These are phyloP conservation scores for Mus minutoides DNA, from an alignment of 2,797 vertebrate species.

Conservation along the genomic window DNA sequence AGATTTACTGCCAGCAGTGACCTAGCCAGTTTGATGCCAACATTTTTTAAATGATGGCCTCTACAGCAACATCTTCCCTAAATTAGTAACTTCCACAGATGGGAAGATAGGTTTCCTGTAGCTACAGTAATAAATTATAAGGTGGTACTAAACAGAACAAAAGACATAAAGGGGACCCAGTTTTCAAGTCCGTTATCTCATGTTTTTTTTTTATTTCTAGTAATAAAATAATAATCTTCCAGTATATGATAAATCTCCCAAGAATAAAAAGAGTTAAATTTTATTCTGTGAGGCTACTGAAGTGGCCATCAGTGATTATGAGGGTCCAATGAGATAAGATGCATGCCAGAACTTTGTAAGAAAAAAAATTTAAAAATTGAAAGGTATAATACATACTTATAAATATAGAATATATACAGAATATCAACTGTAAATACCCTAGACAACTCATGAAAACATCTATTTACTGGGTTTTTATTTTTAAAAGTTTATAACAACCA, in stretches of 20 bases:
- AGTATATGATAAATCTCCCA: neutral
- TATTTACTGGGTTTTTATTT: neutral
- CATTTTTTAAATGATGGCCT: slow-evolving; percentile 56
- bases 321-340: neutral
- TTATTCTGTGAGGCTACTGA: neutral
- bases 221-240: no score
- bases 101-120: slow-evolving; percentile 5
- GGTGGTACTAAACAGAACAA: neutral
- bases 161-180: neutral
- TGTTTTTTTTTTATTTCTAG: no score
- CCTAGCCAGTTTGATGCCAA: slow-evolving; percentile 15
- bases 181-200: neutral
- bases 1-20: slow-evolving; percentile 47
- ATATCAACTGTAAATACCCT: neutral
- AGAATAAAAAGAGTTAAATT: neutral
- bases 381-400: slow-evolving; percentile 8
- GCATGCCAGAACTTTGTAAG: neutral
- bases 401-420: neutral
- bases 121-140: neutral
- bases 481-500: neutral
- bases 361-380: slow-evolving; percentile 35
- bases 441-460: neutral
- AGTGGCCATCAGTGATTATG: neutral
- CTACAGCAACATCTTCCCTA: neutral
- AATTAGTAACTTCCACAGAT: slow-evolving; percentile 48